Evolutionary conservation across 2,113 vertebrate genomes (phyloP), one percentile per base, ranked within the genome.

Genomic region (Charadrius vociferus): DNA sequence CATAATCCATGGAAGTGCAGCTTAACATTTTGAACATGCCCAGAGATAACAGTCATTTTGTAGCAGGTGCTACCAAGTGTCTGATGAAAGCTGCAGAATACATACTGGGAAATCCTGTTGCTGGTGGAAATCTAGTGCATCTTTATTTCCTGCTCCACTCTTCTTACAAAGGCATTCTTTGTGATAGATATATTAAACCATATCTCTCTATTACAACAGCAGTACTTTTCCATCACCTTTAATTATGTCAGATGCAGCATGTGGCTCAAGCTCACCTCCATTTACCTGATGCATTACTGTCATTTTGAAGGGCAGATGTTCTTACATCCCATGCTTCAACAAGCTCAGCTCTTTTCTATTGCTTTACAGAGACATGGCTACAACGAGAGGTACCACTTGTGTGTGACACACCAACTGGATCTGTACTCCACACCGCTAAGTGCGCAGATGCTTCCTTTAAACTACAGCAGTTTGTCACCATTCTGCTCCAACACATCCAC

Each of bases 241-340:
- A 95, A 91, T 87, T 97, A 87, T 95, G 86, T 95, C 78, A 95
- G 95, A 87, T 87, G 62, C 66, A 94, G 70, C 70, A 77, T 30
- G 84, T 37, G 26, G 89, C 74, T 93, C 74, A 87, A 95, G 58
- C 84, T 95, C 74, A 80, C 94, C 89, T 95, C 94, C 84, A 95
- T 97, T 96, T 97, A 91, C 89, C 95, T 95, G 94, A 97, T 94
- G 91, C 95, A 97, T 97, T 95, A 82, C 86, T 91, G 89, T 85
- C 62, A 50, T 96, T 96, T 96, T 96, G 94, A 96, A 95, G 91
- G 95, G 95, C 95, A 96, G 93, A 91, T 95, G 86, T 87, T 96
- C 93, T 92, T 92, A 93, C 94, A 87, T 63, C 41, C 81, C 71
- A 88, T 91, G 93, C 93, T 89, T 93, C 91, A 95, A 95, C 91